Percentiles rank a stretch among this genome's conserved stretches.
Conservation (phyloP, 1,140 invertebrate genomes). For the Paraescarpia echinospica region DNA sequence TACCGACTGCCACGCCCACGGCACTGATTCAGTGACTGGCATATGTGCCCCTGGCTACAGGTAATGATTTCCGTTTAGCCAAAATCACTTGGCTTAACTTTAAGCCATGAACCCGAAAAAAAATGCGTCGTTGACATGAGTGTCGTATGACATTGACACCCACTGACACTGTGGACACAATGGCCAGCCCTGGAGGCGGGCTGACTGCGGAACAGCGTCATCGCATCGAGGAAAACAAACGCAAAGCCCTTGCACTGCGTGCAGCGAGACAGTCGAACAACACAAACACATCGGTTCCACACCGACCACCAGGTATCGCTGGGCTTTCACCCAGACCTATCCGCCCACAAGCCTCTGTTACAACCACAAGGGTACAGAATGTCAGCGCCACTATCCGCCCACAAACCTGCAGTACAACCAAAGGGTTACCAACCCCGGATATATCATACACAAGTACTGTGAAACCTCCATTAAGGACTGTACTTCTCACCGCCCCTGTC, state of each 20-base stretch:
- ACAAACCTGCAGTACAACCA: neutral
- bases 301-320: neutral
- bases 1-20: no score
- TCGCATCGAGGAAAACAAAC: slow-evolving; percentile 60
- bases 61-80: neutral
- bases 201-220: slow-evolving; percentile 57
- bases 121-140: neutral
- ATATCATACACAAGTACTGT: neutral
- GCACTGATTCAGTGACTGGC: neutral
- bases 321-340: neutral
- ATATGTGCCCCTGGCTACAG: neutral
- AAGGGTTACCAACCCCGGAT: neutral
- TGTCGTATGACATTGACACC: neutral
- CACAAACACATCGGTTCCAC: neutral
- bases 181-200: neutral
- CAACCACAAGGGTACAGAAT: neutral
- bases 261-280: slow-evolving; percentile 29
- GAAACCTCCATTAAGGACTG: neutral
- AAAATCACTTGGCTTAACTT: neutral
- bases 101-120: neutral
- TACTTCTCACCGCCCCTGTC: neutral
- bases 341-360: neutral
- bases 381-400: neutral
- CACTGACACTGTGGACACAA: neutral
- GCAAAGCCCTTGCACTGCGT: slow-evolving; percentile 54